Evolutionary conservation across 1,140 invertebrate genomes (phyloP), one percentile per base, ranked within the genome.

Genomic region (Diorhabda sublineata): DNA sequence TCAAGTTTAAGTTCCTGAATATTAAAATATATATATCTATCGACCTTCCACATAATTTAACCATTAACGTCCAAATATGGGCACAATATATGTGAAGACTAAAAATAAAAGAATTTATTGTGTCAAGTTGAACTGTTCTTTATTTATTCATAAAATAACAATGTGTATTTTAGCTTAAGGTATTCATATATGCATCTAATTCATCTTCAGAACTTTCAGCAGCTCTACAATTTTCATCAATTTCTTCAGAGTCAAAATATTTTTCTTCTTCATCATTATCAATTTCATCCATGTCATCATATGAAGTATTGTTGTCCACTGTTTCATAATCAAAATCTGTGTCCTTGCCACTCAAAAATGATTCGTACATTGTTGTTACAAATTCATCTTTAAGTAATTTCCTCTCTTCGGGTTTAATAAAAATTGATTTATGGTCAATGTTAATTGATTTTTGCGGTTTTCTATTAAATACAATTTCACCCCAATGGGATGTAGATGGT

Each of bases 331-430:
- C 92, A 85, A 94, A 92, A 74, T 93, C 89, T 58, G 76, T 73
- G 82, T 97, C 95, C 77, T 90, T 88, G 0, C 95, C 95, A 74
- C 90, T 86, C 44, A 97, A 78, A 82, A 97, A 98, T 78, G 87
- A 90, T 74, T 90, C 86, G 79, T 95, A 92, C 95, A 98, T 97
- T 71, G 91, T 87, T 56, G 90, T 89, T 9, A 92, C 81, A 81
- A 97, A 97, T 82, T 97, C 95, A 76, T 93, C 85, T 70, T 86
- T 85, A 2, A 96, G 79, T n/a, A 94, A 76, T 59, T 85, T 80
- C 75, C 86, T 83, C 81, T 91, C 87, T 70, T 85, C 80, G 0
- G 83, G 82, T 69, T 83, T 85, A 62, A 87, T 84, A 41, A 47
- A 68, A 44, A 67, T 67, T 5, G 68, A 42, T 67, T 65, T 70